phyloP scores from a whole-genome alignment of 2,888 invertebrate genomes.

The Entomobrya proxima region DNA sequence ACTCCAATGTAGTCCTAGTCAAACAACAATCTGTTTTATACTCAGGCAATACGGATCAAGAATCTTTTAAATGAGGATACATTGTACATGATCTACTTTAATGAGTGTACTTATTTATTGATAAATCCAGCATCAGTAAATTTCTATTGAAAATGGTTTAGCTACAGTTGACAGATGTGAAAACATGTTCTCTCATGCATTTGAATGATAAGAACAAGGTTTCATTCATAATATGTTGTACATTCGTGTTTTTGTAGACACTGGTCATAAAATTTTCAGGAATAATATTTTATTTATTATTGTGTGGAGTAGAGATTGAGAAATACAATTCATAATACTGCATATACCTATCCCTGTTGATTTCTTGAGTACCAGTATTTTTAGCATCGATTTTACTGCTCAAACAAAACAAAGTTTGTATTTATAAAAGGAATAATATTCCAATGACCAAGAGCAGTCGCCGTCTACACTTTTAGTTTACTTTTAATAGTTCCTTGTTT shows the following conservation, averaged over 20 bases:
- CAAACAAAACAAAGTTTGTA: too few species aligned
- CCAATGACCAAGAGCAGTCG: too few species aligned
- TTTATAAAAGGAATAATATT: too few species aligned
- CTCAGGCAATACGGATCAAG: neutral
- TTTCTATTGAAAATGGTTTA: neutral
- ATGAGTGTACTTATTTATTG: conserved; percentile 13
- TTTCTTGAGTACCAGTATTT: conserved; percentile 15
- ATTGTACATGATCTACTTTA: neutral
- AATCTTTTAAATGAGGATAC: neutral
- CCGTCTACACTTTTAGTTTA: too few species aligned
- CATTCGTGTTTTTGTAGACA: neutral
- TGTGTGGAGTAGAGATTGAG: too few species aligned
- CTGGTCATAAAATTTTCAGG: conserved; percentile 13
- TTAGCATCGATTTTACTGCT: too few species aligned
- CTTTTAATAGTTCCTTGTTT: conserved; percentile 54
- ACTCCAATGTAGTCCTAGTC: conserved; percentile 41
- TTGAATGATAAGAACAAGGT: neutral
- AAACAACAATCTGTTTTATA: conserved; percentile 43
- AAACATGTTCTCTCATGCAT: neutral
- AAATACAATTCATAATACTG: neutral
- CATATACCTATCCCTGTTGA: neutral
- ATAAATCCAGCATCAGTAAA: neutral
- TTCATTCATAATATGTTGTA: neutral
- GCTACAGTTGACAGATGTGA: neutral
- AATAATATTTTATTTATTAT: conserved; percentile 30